Evolutionary conservation across 1,140 invertebrate species (phyloP), one percentile per base, ranked within the genome.

Genomic region (Dendroctonus ponderosae): DNA sequence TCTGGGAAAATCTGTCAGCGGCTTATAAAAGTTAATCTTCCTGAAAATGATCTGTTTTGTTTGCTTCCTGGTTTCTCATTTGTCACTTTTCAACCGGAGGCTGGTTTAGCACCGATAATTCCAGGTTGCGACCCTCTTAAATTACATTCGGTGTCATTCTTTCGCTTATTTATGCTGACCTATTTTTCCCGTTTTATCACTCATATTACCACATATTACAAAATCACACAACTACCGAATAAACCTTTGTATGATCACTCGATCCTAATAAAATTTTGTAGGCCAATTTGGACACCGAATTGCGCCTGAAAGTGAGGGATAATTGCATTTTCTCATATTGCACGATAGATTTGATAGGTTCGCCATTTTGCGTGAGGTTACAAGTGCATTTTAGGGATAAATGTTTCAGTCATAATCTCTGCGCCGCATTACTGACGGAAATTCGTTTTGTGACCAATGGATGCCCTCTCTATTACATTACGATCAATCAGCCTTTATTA

Each of bases 21-120:
- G 74, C 72, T 72, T 75, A 75, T 75, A 70, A 70, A 72, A 75
- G 74, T 73, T 75, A 75, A 75, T 75, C 72, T 71, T 44, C 66
- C 62, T 67, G 68, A 68, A 75, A 75, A 71, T 75, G 70, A 73
- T 69, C 74, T 74, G 67, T 73, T 73, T 73, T 71, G 49, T 62
- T 62, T 54, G 49, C 14, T 53, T 39, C 9, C 48, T 8, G 41
- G 12, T 40, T 12, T 40, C 59, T 51, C 42, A 51, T 52, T 41
- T 62, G 61, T 53, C 61, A 62, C 53, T 41, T 62, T 52, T 15
- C 12, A 37, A 38, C 38, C 39, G 58, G 50, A 8, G 15, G 8
- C 7, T 51, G 15, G 11, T 11, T 51, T 12, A 51, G 26, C 26
- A 26, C 26, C 26, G 26, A 26, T 26, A 26, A 26, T 26, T 26